Base-by-base conservation (phyloP, 2,888 invertebrate species). In the Acleris cristana region DNA sequence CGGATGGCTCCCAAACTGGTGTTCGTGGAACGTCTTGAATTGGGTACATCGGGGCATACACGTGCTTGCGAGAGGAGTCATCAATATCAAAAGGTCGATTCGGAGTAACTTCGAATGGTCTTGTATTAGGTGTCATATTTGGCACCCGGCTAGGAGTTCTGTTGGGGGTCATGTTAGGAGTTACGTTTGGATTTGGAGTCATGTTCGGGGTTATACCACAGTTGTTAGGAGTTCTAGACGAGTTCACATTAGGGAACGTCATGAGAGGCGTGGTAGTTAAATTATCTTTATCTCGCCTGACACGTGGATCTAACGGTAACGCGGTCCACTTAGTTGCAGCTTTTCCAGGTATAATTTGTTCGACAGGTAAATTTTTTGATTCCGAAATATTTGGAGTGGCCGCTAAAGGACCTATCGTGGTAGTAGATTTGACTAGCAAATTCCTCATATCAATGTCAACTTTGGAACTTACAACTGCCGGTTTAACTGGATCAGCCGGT, bases 391-490 rank as follows among this genome's bases (percentile, higher is more conserved):
- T 64, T 30, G 63, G 56, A 40, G 52, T 18, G 18, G 62, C 34
- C n/a, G 66, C 57, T 3, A 69, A 23, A n/a, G 62, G 53, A 34
- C 45, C 62, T 10, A 21, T 40, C 16, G 63, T 21, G 56, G 65
- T 69, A 10, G 74, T 65, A 53, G 82, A 77, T 58, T 77, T 44
- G 30, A 71, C 69, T 45, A 83, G 75, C 63, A 84, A 69, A 52
- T 75, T 79, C 76, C 92, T 85, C 89, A 92, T 90, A 73, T 92
- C 92, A 51, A 89, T 70, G 73, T 92, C 92, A 40, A 69, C 40
- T 72, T 79, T 84, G 18, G 81, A 73, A 67, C 66, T 73, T 6
- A 73, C 74, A 21, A 74, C 65, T 18, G 72, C 45, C 6, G 76
- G 65, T 73, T 87, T 84, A 1, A 89, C 75, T n/a, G 89, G 89